Evolutionary conservation across 2,888 invertebrate species (phyloP), one percentile per base, ranked within the genome.

Genomic region (Andrena dorsata): DNA sequence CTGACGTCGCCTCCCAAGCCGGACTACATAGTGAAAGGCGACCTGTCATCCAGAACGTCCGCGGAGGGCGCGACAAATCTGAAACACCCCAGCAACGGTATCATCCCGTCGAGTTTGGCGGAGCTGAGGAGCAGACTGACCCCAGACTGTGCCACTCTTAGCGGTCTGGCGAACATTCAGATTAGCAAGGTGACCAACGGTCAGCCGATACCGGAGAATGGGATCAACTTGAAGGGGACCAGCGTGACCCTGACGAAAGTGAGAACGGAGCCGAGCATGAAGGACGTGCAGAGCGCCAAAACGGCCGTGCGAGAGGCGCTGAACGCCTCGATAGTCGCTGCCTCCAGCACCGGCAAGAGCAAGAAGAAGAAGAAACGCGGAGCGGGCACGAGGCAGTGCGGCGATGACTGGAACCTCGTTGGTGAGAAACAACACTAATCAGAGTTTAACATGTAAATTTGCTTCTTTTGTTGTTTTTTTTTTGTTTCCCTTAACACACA

Each of bases 321-420:
- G 63, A 86, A 87, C 69, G 89, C 91, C 20, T 86, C 91, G 76
- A 88, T 90, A 66, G 87, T 87, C 1, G 85, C 56, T 56, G 56
- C 83, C n/a, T 76, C 86, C 3, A 64, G 75, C 56, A 77, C 16
- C 61, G 85, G 91, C 77, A 92, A 93, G 70, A 89, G 90, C 86
- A 93, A 93, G 88, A 94, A 94, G 88, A 93, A 92, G 92, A 94
- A 94, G 90, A 93, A 94, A 84, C 91, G 93, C 58, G 92, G 91
- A 80, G 91, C 90, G 69, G 92, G 93, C 74, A 88, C 92, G 84
- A 91, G 93, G 76, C 90, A 92, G 69, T 88, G 90, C 88, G 94
- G 94, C 74, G 93, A 94, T 90, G 94, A 94, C 92, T 94, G 94
- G 94, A 93, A 93, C 90, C 93, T 93, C 92, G 93, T 94, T 93